Evolutionary conservation across 2,797 vertebrate species (phyloP), one percentile per base, ranked within the genome.

Genomic region (Erpetoichthys calabaricus): DNA sequence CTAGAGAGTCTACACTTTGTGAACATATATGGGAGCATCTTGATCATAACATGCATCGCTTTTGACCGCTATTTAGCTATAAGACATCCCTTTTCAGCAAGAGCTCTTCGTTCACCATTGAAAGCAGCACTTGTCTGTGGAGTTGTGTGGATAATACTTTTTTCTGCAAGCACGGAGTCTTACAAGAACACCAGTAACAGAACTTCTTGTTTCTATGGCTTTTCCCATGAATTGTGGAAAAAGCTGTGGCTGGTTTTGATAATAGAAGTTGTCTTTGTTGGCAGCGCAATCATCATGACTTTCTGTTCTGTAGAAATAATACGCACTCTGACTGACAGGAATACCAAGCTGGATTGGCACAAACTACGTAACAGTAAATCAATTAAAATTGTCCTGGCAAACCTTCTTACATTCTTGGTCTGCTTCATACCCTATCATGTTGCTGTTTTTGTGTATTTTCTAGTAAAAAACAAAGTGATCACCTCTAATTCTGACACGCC

Each of bases 11-110:
- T 87, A 54, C 77, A 81, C 51, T 83, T 83, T 50, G 73, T 81
- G 9, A 87, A 87, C 62, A 79, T 82, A 67, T 86, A 87, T 0
- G 80, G 81, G 25, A 85, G 82, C 60, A 86, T 87, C 58, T 65
- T 82, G 53, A 71, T 84, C 59, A 81, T 73, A 1, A 67, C 76
- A 8, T 80, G 79, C 65, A 81, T 85, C 56, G 76, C 80, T 0
- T 60, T 72, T 2, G 80, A 86, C 47, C 71, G 79, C 8, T 86
- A 77, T 58, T 45, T 84, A 0, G 62, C 72, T 1, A 68, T 86
- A 49, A 57, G 1, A 9, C 65, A 75, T 45, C 83, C 83, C 0
- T 83, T 83, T 5, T n/a, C 0, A 0, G 68, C 71, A 1, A 54
- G 9, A 1, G 8, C 3, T 3, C 57, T 83, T 59, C 62, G 78